phyloP scores from a whole-genome alignment of 2,888 invertebrate genomes.

The Nephrocerus scutellatus region DNA sequence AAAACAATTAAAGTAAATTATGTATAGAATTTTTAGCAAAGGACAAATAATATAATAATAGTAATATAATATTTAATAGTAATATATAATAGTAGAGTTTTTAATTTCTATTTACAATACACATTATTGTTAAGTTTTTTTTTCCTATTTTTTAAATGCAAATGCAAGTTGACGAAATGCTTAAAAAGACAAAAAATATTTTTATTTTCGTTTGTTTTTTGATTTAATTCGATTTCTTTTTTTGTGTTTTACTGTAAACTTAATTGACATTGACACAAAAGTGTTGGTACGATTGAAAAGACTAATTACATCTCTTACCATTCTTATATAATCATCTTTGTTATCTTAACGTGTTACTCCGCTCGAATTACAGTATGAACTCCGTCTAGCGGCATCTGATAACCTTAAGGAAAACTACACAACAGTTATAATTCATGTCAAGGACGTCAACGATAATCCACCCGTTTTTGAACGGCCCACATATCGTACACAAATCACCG shows the following conservation, averaged over 20 bases:
- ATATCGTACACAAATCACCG: conserved; percentile 91
- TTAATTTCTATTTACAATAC: too few relatives aligned
- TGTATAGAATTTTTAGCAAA: too few relatives aligned
- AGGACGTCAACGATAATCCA: conserved; percentile 97
- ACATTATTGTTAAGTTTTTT: too few relatives aligned
- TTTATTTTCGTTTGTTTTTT: conserved; percentile 1
- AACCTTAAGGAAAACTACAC: conserved; percentile 97
- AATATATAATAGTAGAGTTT: too few relatives aligned
- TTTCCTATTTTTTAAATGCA: too few relatives aligned
- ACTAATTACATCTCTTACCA: too few relatives aligned
- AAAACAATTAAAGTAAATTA: too few relatives aligned
- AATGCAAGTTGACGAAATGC: too few relatives aligned
- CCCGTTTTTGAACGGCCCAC: conserved; percentile 93
- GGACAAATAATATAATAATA: too few relatives aligned
- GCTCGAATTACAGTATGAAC: conserved; percentile 67
- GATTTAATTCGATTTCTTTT: conserved; percentile 2
- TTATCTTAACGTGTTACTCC: neutral
- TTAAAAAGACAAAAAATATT: conserved; percentile 4
- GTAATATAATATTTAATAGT: too few relatives aligned
- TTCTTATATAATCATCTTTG: too few relatives aligned
- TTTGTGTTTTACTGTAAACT: conserved; percentile 12
- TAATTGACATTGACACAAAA: conserved; percentile 1
- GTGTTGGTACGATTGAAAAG: too few relatives aligned
- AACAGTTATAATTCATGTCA: conserved; percentile 92
- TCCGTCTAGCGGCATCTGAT: conserved; percentile 89